Base-by-base conservation (phyloP, 1,140 invertebrate species). In the Sarcophaga bullata region DNA sequence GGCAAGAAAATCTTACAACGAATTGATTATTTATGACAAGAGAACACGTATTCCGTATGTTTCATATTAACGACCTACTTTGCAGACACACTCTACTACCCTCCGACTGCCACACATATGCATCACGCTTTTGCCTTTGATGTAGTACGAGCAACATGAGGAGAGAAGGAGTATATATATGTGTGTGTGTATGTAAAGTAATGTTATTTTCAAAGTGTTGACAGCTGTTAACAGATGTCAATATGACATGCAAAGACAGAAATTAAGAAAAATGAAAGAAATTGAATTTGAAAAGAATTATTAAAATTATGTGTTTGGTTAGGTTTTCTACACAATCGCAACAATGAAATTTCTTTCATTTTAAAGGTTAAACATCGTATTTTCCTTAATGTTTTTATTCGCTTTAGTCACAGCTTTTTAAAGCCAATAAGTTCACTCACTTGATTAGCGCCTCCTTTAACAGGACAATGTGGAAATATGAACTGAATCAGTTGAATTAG, bases 171-270 rank as follows among this genome's bases (percentile, higher is more conserved):
- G 73, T 10, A 48, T 15, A 49, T 48, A n/a, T n/a, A 48, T n/a
- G 13, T 9, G 73, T 8, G 15, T 17, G 46, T 49, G 7, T 73
- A n/a, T 49, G n/a, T 50, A 48, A 50, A 9, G 75, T 78, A 48
- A 78, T 52, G 75, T 52, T 78, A 50, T 50, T 78, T 78, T 50
- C 48, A 78, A 50, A 52, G 75, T 78, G 75, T 78, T 78, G 75
- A 78, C 75, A 78, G 75, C 75, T 78, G 75, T 25, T 78, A 78
- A 78, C 75, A 78, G n/a, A 78, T 78, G 75, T 78, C 75, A 78
- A 78, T 50, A 50, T 78, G 75, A 78, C 75, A 78, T 78, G 75
- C 47, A 78, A 78, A 78, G n/a, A 8, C 47, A 10, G 10, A 52
- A 10, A 15, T 50, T 25, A 52, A 50, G 62, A 78, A 49, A 17